Evolutionary conservation across 1,140 invertebrate species (phyloP), one percentile per base, ranked within the genome.

Genomic region (Portunus trituberculatus): DNA sequence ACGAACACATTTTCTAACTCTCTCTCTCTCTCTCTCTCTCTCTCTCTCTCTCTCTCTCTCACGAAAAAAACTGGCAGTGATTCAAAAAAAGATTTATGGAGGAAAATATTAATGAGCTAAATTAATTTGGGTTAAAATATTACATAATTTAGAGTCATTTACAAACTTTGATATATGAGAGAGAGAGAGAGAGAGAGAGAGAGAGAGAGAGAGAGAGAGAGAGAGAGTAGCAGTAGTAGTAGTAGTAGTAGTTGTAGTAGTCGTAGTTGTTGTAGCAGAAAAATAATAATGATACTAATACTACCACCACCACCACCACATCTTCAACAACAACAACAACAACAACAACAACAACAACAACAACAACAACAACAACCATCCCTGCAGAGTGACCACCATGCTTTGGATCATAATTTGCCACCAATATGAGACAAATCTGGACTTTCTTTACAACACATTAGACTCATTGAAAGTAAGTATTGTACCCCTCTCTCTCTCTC

Each of bases 381-480:
- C 29, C 83, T 82, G 20, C 91, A 92, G 91, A 31, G 91, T 92
- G 3, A 14, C 83, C n/a, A 92, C 91, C 2, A 92, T 92, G 91
- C 6, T 25, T 3, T 92, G 91, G 91, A 92, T 92, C 59, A 92
- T 92, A 31, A 92, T 92, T 8, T 92, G 91, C 46, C 91, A 92
- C 32, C 91, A 92, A 39, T 92, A 92, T n/a, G 91, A 92, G 20
- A 83, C 91, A 14, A 92, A 83, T 20, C n/a, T 31, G 10, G 32
- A 83, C 31, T 76, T 32, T 25, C 12, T 92, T 7, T 14, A 8
- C 32, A 92, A 92, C 20, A 82, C 91, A 2, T 46, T 92, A 2
- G 76, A 92, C 76, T 32, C 76, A 83, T 67, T 92, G 7, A 39
- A 8, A 32, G 91, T 92, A 92, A 92, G 91, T 91, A 25, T 3